These are phyloP conservation scores for Rhamphomyia laevipes DNA, from an alignment of 2,888 invertebrate species.

Conservation along the genomic window DNA sequence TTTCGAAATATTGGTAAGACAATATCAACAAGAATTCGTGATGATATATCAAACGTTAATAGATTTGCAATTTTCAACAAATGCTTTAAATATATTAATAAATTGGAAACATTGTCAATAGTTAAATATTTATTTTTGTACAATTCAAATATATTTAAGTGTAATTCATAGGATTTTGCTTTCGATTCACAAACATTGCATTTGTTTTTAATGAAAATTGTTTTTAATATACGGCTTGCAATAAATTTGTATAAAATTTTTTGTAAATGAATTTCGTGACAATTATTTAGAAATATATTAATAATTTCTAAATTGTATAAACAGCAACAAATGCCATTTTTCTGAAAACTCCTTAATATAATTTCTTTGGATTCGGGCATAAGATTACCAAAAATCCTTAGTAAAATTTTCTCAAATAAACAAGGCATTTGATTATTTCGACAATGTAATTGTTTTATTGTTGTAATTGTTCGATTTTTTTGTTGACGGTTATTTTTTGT, in stretches of 20 bases:
- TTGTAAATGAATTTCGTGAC: constrained; percentile 21
- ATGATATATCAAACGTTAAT: constrained; percentile 27
- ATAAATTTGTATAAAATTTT: constrained; percentile 30
- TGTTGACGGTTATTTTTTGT: constrained; percentile 15
- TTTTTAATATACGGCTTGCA: constrained; percentile 25
- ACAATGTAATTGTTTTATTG: constrained; percentile 16
- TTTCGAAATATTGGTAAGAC: constrained; percentile 31
- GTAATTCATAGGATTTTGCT: constrained; percentile 27
- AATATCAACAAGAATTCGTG: constrained; percentile 30
- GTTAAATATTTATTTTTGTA: constrained; percentile 19
- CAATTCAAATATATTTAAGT: constrained; percentile 22
- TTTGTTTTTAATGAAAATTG: constrained; percentile 22
- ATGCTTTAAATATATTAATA: constrained; percentile 27
- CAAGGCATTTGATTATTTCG: constrained; percentile 23
- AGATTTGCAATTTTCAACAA: constrained; percentile 31
- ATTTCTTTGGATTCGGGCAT: constrained; percentile 23
- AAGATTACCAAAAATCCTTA: constrained; percentile 23
- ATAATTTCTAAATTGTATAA: constrained; percentile 27
- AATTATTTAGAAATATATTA: constrained; percentile 21
- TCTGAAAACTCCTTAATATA: constrained; percentile 25
- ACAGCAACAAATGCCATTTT: constrained; percentile 33
- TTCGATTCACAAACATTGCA: constrained; percentile 30
- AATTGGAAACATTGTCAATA: constrained; percentile 4
- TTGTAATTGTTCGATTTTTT: constrained; percentile 24
- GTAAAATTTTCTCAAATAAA: constrained; percentile 29